Base-by-base conservation (phyloP, 2,797 vertebrate species). In the Sphenodon punctatus region DNA sequence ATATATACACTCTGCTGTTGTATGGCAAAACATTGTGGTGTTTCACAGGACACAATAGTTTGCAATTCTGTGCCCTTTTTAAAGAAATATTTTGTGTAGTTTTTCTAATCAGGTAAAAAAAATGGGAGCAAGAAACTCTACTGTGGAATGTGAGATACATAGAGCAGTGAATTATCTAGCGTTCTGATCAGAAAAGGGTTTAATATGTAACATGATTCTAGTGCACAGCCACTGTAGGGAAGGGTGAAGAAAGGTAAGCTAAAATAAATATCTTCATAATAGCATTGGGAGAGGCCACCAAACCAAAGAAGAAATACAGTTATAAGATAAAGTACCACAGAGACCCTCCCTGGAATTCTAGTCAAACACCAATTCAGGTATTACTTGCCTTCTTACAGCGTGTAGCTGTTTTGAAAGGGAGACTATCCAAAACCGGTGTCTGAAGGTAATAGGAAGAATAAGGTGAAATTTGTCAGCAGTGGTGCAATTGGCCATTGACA, bases 11-110 rank as follows among this genome's bases (percentile, higher is more conserved):
- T 61, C 79, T 69, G 63, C 34, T 53, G 65, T 72, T 82, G 49
- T 82, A 79, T 81, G 55, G 27, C 63, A 43, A 80, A 84, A 70
- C 82, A 25, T 82, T 77, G 56, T 76, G 75, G 51, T 58, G 82
- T 70, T 84, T 72, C 85, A 75, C 5, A 85, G 69, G 58, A 48
- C 22, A 6, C 46, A 80, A 53, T 38, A 20, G 53, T 77, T 81
- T 67, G 22, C 70, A 60, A 55, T 80, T 59, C 55, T 30, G 73
- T 88, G 58, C 46, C 20, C 69, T 23, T 80, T 67, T 70, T 66
- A 77, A n/a, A n/a, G 34, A 49, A 80, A 36, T 41, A 27, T 41
- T 27, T 10, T 73, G 13, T 74, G 73, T 27, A 25, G 1, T 71
- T 81, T 85, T 78, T 81, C 32, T 70, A 78, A 43, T 67, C 39